Conservation (phyloP, 1,140 invertebrate genomes). For the Monomorium pharaonis region DNA sequence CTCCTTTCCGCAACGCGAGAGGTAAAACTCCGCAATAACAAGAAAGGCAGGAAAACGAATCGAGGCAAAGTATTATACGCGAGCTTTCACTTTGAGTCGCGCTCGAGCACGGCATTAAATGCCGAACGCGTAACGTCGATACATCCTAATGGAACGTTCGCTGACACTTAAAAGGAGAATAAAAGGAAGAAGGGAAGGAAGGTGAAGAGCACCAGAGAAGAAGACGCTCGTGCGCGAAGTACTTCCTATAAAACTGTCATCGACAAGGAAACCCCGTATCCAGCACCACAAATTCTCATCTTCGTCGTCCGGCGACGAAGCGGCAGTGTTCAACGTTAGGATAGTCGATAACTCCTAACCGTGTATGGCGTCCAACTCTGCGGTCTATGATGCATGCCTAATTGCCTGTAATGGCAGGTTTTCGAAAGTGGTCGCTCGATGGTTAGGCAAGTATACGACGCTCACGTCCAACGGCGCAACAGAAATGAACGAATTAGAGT, state of each 20-base stretch:
- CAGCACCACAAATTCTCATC: background rate
- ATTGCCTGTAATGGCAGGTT: conserved; percentile 74
- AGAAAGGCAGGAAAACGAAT: conserved; percentile 36
- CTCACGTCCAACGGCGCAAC: background rate
- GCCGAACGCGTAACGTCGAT: conserved; percentile 46
- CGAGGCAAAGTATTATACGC: conserved; percentile 28
- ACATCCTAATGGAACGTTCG: conserved; percentile 52
- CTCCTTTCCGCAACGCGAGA: background rate
- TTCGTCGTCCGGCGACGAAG: conserved; percentile 1
- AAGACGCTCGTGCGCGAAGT: background rate
- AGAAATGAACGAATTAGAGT: conserved; percentile 51
- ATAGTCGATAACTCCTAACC: conserved; percentile 66
- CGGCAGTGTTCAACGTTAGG: conserved; percentile 53
- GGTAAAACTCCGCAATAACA: background rate
- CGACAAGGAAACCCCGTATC: background rate
- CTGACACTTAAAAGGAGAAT: conserved; percentile 25
- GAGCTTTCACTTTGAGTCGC: conserved; percentile 57
- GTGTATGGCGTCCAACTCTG: conserved; percentile 67
- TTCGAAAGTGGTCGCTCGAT: conserved; percentile 68
- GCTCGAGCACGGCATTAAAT: conserved; percentile 50
- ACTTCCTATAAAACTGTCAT: conserved; percentile 49
- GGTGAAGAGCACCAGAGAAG: background rate
- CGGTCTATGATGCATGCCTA: conserved; percentile 77
- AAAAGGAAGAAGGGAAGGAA: conserved; percentile 7
- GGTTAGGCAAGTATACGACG: conserved; percentile 37